Conservation (phyloP, 1,140 invertebrate genomes). For the Drosophila hydei region DNA sequence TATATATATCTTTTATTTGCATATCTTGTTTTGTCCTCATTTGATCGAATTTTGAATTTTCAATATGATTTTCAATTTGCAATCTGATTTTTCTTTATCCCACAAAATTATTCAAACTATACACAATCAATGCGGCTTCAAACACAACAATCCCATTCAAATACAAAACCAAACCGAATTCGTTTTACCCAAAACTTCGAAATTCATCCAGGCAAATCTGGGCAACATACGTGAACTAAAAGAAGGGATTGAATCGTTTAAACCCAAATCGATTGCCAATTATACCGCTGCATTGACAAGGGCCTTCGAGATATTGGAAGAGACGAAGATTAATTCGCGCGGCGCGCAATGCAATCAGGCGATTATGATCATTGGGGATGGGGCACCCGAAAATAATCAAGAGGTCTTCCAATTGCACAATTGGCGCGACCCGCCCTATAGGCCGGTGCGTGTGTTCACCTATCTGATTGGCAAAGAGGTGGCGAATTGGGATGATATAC, state of each 20-base stretch:
- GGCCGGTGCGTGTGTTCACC: constrained; percentile 97
- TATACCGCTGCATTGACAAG: constrained; percentile 95
- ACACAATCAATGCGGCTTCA: constrained; percentile 47
- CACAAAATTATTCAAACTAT: constrained; percentile 25
- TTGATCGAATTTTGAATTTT: constrained; percentile 16
- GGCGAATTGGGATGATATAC: constrained; percentile 91
- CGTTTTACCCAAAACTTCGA: constrained; percentile 35
- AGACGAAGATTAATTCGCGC: constrained; percentile 85
- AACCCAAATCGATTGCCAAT: constrained; percentile 96
- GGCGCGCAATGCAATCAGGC: constrained; percentile 90
- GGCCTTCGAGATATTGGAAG: constrained; percentile 94
- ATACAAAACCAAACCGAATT: constrained; percentile 25
- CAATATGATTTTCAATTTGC: constrained; percentile 30
- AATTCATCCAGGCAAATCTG: constrained; percentile 90
- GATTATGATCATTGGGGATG: constrained; percentile 99
- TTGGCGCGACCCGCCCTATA: constrained; percentile 88
- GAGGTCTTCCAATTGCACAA: constrained; percentile 96
- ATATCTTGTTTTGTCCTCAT: constrained; percentile 1
- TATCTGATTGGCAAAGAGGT: constrained; percentile 98
- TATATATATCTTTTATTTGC: constrained; percentile 82
- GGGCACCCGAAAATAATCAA: constrained; percentile 96
- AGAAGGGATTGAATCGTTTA: constrained; percentile 89
- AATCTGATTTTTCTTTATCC: constrained; percentile 52
- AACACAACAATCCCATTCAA: constrained; percentile 24
- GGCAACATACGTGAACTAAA: constrained; percentile 95